phyloP scores from a whole-genome alignment of 2,888 invertebrate genomes.

The Epinotia bilunana region DNA sequence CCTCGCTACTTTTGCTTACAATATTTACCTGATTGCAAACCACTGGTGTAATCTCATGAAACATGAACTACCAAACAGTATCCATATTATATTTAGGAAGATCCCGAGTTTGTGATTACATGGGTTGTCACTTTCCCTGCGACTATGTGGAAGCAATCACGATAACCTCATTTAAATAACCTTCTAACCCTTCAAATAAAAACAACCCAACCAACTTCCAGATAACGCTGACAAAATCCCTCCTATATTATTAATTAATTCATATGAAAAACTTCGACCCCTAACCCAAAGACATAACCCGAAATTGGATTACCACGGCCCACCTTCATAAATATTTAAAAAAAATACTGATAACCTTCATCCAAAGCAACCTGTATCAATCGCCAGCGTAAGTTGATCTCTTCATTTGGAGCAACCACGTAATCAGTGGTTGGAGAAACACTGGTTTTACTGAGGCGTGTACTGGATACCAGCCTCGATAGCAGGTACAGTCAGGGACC shows the following conservation, averaged over 20 bases:
- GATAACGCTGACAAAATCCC: conserved; percentile 50
- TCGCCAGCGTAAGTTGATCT: neutral
- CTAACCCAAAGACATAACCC: conserved; percentile 81
- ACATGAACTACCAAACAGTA: neutral
- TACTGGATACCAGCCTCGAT: conserved; percentile 4
- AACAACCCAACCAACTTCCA: conserved; percentile 29
- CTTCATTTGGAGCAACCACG: neutral
- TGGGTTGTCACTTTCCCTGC: conserved; percentile 25
- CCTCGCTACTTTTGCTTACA: neutral
- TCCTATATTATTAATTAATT: conserved; percentile 76
- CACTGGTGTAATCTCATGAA: neutral
- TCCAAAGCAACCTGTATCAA: neutral
- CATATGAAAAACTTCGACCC: conserved; percentile 69
- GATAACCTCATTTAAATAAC: conserved; percentile 27
- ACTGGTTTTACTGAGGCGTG: neutral
- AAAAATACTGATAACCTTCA: conserved; percentile 73
- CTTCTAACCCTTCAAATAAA: conserved; percentile 19
- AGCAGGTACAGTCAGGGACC: conserved; percentile 57
- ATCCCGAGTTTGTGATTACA: neutral
- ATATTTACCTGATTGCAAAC: neutral
- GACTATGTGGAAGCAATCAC: conserved; percentile 21
- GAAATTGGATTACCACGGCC: conserved; percentile 81
- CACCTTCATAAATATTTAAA: conserved; percentile 83
- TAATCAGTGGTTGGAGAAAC: neutral
- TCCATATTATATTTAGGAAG: neutral